Percentiles rank a stretch among this genome's conserved stretches.
These are phyloP conservation scores for Sipha flava DNA, from an alignment of 1,140 invertebrate genomes.

Conservation along the genomic window DNA sequence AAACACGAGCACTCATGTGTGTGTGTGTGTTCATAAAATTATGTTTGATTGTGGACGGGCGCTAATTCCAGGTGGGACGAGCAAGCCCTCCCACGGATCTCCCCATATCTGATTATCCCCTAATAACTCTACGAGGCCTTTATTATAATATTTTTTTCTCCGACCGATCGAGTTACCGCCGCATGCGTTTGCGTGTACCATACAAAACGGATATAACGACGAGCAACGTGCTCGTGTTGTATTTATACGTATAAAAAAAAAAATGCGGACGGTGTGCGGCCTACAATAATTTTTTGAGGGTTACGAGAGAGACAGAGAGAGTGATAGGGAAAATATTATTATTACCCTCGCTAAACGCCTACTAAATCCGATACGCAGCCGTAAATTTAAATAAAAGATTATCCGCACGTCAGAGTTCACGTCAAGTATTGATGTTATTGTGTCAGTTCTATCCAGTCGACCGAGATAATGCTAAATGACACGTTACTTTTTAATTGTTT, in stretches of 20 bases:
- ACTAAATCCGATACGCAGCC: constrained; percentile 19
- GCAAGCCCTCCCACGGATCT: constrained; percentile 27
- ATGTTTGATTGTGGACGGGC: constrained; percentile 25
- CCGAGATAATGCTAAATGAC: constrained; percentile 4
- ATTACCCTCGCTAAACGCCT: constrained; percentile 28
- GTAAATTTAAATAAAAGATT: constrained; percentile 18
- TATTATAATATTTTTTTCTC: constrained; percentile 20
- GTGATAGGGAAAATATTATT: background rate
- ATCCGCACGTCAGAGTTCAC: background rate
- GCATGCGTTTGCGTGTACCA: background rate
- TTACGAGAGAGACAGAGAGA: background rate
- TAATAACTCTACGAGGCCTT: constrained; percentile 22
- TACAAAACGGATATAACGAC: constrained; percentile 27
- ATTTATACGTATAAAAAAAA: background rate
- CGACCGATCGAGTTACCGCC: constrained; percentile 21
- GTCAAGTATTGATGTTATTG: constrained; percentile 7
- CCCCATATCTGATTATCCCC: constrained; percentile 30
- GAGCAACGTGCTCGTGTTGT: background rate
- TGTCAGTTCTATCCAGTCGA: background rate
- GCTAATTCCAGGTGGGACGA: constrained; percentile 29
- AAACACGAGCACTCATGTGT: background rate
- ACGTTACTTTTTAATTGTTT: background rate
- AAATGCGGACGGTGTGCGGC: constrained; percentile 6
- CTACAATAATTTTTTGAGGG: constrained; percentile 19
- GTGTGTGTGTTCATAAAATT: background rate